phyloP scores from a whole-genome alignment of 2,888 invertebrate species.

The Dicycla oo region DNA sequence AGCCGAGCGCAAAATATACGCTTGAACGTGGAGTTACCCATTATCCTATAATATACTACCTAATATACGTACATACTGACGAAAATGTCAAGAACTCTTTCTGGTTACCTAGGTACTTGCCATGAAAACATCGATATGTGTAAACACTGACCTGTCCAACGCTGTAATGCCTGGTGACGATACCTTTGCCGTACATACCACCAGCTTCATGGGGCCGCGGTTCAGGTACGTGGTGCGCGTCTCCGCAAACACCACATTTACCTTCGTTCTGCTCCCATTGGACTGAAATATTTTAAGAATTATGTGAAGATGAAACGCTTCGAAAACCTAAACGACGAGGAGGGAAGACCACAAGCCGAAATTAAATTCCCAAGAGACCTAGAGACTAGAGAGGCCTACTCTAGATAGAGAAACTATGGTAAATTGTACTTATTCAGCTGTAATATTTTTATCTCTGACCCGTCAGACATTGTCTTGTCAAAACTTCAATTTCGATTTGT shows the following conservation, averaged over 20 bases:
- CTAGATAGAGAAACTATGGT: too few relatives aligned
- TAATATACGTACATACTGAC: background rate
- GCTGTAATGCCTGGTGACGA: slow-evolving; percentile 95
- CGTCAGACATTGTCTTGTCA: too few relatives aligned
- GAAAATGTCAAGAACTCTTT: background rate
- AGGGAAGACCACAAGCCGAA: too few relatives aligned
- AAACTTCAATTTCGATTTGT: too few relatives aligned
- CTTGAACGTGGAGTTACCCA: too few relatives aligned
- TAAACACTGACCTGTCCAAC: slow-evolving; percentile 92
- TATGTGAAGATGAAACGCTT: background rate
- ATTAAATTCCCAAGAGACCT: too few relatives aligned
- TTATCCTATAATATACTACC: too few relatives aligned
- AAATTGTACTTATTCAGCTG: too few relatives aligned
- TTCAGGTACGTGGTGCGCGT: slow-evolving; percentile 92
- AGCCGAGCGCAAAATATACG: too few relatives aligned
- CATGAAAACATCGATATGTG: background rate
- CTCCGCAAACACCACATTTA: slow-evolving; percentile 97
- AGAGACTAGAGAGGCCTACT: too few relatives aligned
- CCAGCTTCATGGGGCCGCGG: slow-evolving; percentile 97
- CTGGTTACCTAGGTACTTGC: background rate
- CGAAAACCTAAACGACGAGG: too few relatives aligned
- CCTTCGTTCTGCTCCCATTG: slow-evolving; percentile 97
- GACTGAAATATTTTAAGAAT: slow-evolving; percentile 87
- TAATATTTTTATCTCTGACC: too few relatives aligned
- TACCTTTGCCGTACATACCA: slow-evolving; percentile 96